Evolutionary conservation across 2,888 invertebrate genomes (phyloP).

Genomic region (Lottia scabra): DNA sequence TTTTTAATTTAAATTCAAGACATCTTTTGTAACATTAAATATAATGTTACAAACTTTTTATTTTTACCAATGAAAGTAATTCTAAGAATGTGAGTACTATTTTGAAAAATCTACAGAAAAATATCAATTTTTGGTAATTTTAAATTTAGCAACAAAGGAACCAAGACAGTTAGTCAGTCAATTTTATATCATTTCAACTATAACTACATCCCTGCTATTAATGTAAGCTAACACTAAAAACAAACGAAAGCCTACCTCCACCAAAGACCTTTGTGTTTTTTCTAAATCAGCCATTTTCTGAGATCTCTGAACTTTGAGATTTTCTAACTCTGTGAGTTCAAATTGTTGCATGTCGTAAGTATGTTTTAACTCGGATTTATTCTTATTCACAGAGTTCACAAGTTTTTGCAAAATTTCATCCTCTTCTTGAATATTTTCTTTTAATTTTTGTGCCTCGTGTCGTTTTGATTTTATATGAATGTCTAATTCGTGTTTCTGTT

Average conservation of each 20-base stretch:
- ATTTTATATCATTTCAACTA: too few species aligned
- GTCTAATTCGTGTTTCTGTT: conserved; percentile 49
- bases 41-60: too few species aligned
- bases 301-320: conserved; percentile 52
- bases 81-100: too few species aligned
- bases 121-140: too few species aligned
- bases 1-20: too few species aligned
- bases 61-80: too few species aligned
- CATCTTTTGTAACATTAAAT: too few species aligned
- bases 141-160: too few species aligned
- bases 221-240: neutral
- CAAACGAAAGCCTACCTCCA: conserved; percentile 43
- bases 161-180: too few species aligned
- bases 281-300: conserved; percentile 56
- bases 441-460: conserved; percentile 47
- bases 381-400: conserved; percentile 54
- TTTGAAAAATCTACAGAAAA: too few species aligned
- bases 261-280: conserved; percentile 52
- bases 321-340: conserved; percentile 56
- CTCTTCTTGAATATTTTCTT: conserved; percentile 56
- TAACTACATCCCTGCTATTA: too few species aligned
- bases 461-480: conserved; percentile 46
- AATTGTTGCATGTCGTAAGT: conserved; percentile 58
- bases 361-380: conserved; percentile 60
- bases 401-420: conserved; percentile 59